These are phyloP conservation scores for Octodonta nipae DNA, from an alignment of 2,888 invertebrate genomes.

Conservation along the genomic window DNA sequence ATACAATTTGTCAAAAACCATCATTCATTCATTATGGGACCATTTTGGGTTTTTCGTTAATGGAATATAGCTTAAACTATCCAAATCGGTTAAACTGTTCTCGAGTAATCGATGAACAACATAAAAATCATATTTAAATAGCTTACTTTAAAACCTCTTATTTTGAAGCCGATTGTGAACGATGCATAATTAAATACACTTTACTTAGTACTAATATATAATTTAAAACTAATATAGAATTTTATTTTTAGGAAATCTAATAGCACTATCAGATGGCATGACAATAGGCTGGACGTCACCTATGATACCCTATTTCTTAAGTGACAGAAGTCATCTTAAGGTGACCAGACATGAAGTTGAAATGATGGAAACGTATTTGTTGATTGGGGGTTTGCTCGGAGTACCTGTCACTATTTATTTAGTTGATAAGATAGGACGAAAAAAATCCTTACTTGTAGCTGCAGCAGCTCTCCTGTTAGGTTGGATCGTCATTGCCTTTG, in stretches of 20 bases:
- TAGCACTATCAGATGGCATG: constrained; percentile 33
- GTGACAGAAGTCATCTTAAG: constrained; percentile 22
- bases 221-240: too few relatives aligned
- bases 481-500: constrained; percentile 28
- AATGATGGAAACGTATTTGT: constrained; percentile 22
- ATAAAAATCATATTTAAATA: too few relatives aligned
- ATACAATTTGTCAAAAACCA: too few relatives aligned
- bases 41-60: too few relatives aligned
- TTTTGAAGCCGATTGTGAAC: too few relatives aligned
- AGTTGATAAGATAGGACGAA: constrained; percentile 25
- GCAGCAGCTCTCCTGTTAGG: constrained; percentile 23
- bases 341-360: constrained; percentile 20
- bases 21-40: too few relatives aligned
- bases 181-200: too few relatives aligned
- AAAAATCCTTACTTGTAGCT: constrained; percentile 27
- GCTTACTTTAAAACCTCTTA: too few relatives aligned
- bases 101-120: too few relatives aligned
- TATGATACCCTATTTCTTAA: constrained; percentile 26
- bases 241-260: constrained; percentile 26
- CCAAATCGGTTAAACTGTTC: too few relatives aligned
- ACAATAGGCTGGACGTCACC: constrained; percentile 33
- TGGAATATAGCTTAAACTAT: too few relatives aligned
- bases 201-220: too few relatives aligned
- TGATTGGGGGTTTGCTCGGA: constrained; percentile 20
- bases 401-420: constrained; percentile 25